phyloP scores from a whole-genome alignment of 2,888 invertebrate species.

The Eurytoma adleriae region DNA sequence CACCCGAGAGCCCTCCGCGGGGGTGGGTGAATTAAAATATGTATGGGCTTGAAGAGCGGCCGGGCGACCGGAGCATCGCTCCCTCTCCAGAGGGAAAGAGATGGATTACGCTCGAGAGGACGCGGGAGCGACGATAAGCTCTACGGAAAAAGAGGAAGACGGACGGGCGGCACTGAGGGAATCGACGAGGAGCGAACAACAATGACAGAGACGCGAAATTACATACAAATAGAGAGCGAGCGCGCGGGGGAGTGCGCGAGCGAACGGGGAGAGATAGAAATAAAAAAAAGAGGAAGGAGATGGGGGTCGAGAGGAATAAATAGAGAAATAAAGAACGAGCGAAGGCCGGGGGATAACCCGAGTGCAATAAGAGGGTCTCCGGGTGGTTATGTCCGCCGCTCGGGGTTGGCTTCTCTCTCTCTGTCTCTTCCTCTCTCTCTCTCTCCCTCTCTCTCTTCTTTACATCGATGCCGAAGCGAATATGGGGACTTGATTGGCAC shows the following conservation, averaged over 20 bases:
- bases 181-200: not conserved
- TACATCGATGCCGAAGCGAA: slow-evolving; percentile 32
- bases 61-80: too few relatives aligned
- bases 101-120: too few relatives aligned
- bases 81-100: too few relatives aligned
- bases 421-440: slow-evolving; percentile 28
- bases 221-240: slow-evolving; percentile 8
- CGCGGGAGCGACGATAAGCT: not conserved
- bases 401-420: slow-evolving; percentile 26
- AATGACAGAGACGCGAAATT: slow-evolving; percentile 10
- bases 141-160: not conserved
- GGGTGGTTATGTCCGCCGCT: slow-evolving; percentile 19
- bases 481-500: slow-evolving; percentile 53
- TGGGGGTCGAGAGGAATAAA: slow-evolving; percentile 40
- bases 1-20: not conserved
- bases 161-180: not conserved
- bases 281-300: not conserved
- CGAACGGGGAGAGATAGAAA: not conserved
- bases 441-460: slow-evolving; percentile 40
- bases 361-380: slow-evolving; percentile 45
- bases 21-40: slow-evolving; percentile 29
- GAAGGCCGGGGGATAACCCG: slow-evolving; percentile 17
- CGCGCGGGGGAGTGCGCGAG: not conserved
- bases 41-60: slow-evolving; percentile 30
- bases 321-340: slow-evolving; percentile 42